These are phyloP conservation scores for Plebejus melissa DNA, from an alignment of 2,888 invertebrate genomes.

Conservation along the genomic window DNA sequence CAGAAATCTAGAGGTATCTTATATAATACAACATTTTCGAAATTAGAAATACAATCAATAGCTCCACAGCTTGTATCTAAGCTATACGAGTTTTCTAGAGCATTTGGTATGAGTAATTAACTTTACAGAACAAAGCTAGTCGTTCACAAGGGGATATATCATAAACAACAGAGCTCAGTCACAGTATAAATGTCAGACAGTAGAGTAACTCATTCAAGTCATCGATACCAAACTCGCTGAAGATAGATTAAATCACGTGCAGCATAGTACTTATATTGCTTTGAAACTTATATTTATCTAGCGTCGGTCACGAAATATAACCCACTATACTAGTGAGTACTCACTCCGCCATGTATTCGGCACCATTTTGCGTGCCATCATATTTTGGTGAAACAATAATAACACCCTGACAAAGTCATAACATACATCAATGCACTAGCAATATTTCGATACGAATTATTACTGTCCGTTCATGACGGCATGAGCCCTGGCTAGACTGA, in stretches of 20 bases:
- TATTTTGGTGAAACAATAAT: too few species aligned
- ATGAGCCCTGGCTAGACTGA: background rate
- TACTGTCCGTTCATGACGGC: background rate
- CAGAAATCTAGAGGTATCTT: background rate
- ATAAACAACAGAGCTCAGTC: conserved; percentile 37
- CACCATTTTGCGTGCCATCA: too few species aligned
- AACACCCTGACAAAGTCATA: background rate
- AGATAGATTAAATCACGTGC: too few species aligned
- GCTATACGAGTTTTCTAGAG: background rate
- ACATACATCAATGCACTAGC: background rate
- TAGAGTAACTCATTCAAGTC: background rate
- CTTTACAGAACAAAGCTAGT: conserved; percentile 18
- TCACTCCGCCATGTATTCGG: too few species aligned
- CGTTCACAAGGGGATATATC: conserved; percentile 23
- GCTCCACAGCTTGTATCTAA: background rate
- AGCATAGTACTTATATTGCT: too few species aligned
- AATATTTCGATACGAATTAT: background rate
- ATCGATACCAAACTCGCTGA: background rate
- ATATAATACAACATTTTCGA: background rate
- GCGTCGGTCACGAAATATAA: too few species aligned
- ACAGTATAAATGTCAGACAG: background rate
- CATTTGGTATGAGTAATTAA: conserved; percentile 1
- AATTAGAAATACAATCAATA: background rate
- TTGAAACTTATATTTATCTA: too few species aligned
- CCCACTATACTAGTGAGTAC: too few species aligned